A percentile compares a stretch with the other conserved stretches of the same genome.
Conservation (phyloP, 2,113 vertebrate species). For the Triplophysa rosa region DNA sequence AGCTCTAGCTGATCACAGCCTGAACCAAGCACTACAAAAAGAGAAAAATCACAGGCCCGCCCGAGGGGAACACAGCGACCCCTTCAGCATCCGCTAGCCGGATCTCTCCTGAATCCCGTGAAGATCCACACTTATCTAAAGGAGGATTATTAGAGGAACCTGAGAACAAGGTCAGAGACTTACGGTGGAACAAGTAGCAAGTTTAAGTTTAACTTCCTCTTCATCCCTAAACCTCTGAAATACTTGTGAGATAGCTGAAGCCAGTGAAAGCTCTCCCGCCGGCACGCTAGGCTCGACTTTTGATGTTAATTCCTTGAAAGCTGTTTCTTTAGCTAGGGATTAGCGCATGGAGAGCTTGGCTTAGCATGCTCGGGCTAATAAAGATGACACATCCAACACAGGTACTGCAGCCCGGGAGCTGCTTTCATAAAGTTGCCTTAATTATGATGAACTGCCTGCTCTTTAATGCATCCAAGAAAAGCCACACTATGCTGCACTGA, state of each 20-base stretch:
- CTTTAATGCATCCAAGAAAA: slow-evolving; percentile 67
- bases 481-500: slow-evolving; percentile 64
- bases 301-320: slow-evolving; percentile 83
- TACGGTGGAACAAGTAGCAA: slow-evolving; percentile 72
- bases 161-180: slow-evolving; percentile 79
- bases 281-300: slow-evolving; percentile 77
- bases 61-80: slow-evolving; percentile 45
- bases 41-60: slow-evolving; percentile 43
- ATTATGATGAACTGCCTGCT: slow-evolving; percentile 71
- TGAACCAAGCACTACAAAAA: slow-evolving; percentile 49
- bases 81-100: slow-evolving; percentile 54
- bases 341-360: slow-evolving; percentile 76
- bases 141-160: slow-evolving; percentile 72
- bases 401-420: slow-evolving; percentile 71
- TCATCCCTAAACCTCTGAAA: slow-evolving; percentile 75
- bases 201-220: slow-evolving; percentile 78
- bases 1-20: slow-evolving; percentile 52
- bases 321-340: slow-evolving; percentile 83
- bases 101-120: slow-evolving; percentile 54
- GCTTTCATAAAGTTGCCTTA: slow-evolving; percentile 71
- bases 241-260: slow-evolving; percentile 76
- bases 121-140: slow-evolving; percentile 63
- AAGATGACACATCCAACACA: slow-evolving; percentile 82
- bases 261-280: slow-evolving; percentile 76
- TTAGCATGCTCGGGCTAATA: slow-evolving; percentile 79